These are phyloP conservation scores for Helicorthomorpha holstii DNA, from an alignment of 1,140 invertebrate genomes.

Conservation along the genomic window DNA sequence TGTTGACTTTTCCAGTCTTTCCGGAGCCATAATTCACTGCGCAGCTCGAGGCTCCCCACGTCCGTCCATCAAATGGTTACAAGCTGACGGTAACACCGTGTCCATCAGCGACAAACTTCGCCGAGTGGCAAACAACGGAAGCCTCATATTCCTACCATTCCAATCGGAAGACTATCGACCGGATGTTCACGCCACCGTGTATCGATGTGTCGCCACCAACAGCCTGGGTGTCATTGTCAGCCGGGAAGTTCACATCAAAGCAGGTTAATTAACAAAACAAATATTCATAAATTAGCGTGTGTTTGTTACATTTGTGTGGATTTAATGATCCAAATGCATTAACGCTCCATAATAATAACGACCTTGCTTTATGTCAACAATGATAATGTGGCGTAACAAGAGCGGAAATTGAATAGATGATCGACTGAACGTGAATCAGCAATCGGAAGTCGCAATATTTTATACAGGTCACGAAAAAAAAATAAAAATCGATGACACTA, in stretches of 20 bases:
- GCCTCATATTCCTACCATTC: slow-evolving; percentile 30
- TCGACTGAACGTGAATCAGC: too few relatives aligned
- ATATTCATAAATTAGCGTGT: too few relatives aligned
- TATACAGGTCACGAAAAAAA: too few relatives aligned
- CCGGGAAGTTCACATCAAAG: slow-evolving; percentile 21
- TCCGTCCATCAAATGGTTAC: not conserved
- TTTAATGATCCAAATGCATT: too few relatives aligned
- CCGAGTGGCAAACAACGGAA: slow-evolving; percentile 20
- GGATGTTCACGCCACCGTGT: slow-evolving; percentile 34
- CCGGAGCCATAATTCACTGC: not conserved
- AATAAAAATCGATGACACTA: too few relatives aligned
- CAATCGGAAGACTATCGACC: slow-evolving; percentile 24
- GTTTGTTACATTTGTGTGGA: too few relatives aligned
- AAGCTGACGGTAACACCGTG: not conserved
- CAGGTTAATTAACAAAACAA: slow-evolving; percentile 17
- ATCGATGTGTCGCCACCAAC: slow-evolving; percentile 24
- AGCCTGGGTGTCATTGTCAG: slow-evolving; percentile 21
- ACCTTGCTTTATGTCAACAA: too few relatives aligned
- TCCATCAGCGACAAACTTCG: not conserved
- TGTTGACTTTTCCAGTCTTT: slow-evolving; percentile 1
- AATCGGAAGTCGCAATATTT: too few relatives aligned
- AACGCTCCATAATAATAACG: too few relatives aligned
- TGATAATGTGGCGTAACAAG: too few relatives aligned
- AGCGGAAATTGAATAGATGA: too few relatives aligned
- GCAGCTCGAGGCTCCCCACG: not conserved